These are phyloP conservation scores for Planococcus citri DNA, from an alignment of 1,140 invertebrate genomes.

Conservation along the genomic window DNA sequence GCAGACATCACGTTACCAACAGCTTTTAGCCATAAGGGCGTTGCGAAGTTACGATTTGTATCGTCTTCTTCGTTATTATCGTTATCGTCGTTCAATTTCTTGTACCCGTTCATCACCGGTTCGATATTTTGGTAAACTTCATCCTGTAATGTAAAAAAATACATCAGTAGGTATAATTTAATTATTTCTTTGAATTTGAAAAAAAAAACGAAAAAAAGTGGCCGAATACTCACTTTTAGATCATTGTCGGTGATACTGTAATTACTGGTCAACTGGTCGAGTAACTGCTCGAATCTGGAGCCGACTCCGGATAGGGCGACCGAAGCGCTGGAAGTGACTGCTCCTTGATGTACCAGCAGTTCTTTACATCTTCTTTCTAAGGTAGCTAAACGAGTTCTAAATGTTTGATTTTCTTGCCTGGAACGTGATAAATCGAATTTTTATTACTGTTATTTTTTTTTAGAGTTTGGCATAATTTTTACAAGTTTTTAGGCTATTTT, in stretches of 20 bases:
- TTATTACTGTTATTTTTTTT: no score
- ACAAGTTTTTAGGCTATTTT: no score
- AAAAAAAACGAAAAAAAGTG: not conserved
- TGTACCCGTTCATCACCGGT: not conserved
- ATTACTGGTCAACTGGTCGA: conserved; percentile 42
- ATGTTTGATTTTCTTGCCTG: conserved; percentile 52
- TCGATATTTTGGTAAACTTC: not conserved
- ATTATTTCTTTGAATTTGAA: not conserved
- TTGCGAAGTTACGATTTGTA: not conserved
- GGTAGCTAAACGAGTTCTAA: conserved; percentile 47
- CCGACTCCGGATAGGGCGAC: conserved; percentile 56
- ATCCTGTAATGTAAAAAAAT: not conserved
- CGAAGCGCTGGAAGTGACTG: conserved; percentile 53
- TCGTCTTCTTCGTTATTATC: no score
- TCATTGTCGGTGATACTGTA: conserved; percentile 62
- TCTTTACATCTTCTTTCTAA: conserved; percentile 50
- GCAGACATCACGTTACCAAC: not conserved
- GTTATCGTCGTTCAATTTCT: not conserved
- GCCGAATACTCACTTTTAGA: conserved; percentile 43
- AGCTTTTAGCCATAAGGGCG: not conserved
- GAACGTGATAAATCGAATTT: conserved; percentile 23
- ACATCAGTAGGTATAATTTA: no score
- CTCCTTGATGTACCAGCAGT: conserved; percentile 51
- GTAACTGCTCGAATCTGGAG: conserved; percentile 50
- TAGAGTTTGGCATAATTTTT: no score